Evolutionary conservation across 2,888 invertebrate species (phyloP), one percentile per base, ranked within the genome.

Genomic region (Drosophila incognita): DNA sequence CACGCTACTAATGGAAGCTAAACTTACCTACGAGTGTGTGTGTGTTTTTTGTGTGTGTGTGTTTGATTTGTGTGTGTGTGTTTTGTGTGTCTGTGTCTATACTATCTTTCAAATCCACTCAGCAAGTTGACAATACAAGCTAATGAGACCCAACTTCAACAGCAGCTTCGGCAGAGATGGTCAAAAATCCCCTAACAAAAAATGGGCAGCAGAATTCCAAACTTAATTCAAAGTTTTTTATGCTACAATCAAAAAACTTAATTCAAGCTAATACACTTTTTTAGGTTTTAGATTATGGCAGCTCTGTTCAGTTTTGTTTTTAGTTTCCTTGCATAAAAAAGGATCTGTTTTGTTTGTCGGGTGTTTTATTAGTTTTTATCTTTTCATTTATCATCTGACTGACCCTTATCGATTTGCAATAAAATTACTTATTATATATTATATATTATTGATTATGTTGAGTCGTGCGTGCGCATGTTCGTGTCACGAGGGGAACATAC

Each of bases 1-100:
- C 49, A 36, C 31, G 51, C 64, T 53, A 49, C 72, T 65, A 81
- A 78, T 76, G 81, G 49, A 70, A 69, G 62, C 69, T 49, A 21
- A 10, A 11, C 61, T 8, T 58, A 42, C 58, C 29, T 53, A n/a
- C 15, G 36, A 31, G 35, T 21, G 35, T 8, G 46, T 31, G 51
- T 61, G 11, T 21, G 0, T 18, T 10, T 33, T 33, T 10, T 10
- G 0, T 33, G n/a, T 31, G 6, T 11, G 29, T 60, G 8, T 48
- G 29, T 58, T 6, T 7, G 10, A 27, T 35, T 33, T 33, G 46
- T 36, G 38, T 40, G 29, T 35, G 13, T 31, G 1, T 13, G 0
- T 46, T 51, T 24, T 48, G 35, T 35, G n/a, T 73, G 24, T 38
- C 7, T 56, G 29, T 51, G 27, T 33, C 6, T 60, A n/a, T n/a